Evolutionary conservation across 1,140 invertebrate genomes (phyloP).

Genomic region (Sogatella furcifera): DNA sequence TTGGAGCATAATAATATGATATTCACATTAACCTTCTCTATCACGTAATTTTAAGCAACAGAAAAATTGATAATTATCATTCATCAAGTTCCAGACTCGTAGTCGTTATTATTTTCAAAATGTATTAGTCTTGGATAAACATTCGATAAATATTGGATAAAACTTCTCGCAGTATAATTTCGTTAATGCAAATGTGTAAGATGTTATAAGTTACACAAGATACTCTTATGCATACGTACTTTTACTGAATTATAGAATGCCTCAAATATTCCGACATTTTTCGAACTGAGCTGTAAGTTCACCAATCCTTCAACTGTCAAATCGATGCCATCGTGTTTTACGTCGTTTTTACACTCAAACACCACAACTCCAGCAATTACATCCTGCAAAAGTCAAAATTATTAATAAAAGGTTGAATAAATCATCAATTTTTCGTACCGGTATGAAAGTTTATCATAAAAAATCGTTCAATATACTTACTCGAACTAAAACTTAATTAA

Average conservation of each 20-base stretch:
- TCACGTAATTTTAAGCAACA: too few relatives aligned
- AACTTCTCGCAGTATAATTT: too few relatives aligned
- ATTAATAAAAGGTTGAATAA: neutral
- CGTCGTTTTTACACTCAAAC: slow-evolving; percentile 63
- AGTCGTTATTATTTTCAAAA: too few relatives aligned
- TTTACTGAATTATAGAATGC: slow-evolving; percentile 81
- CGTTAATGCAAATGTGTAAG: too few relatives aligned
- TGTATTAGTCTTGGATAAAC: too few relatives aligned
- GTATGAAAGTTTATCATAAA: neutral
- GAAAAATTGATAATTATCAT: too few relatives aligned
- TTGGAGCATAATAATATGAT: too few relatives aligned
- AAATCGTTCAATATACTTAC: too few relatives aligned
- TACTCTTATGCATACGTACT: slow-evolving; percentile 34
- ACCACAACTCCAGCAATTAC: slow-evolving; percentile 67
- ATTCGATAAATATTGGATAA: too few relatives aligned
- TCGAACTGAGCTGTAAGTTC: slow-evolving; percentile 82
- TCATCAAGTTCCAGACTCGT: too few relatives aligned
- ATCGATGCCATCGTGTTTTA: slow-evolving; percentile 84
- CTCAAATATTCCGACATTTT: slow-evolving; percentile 90
- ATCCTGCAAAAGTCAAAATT: slow-evolving; percentile 46
- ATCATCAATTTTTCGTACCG: neutral
- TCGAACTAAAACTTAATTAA: neutral
- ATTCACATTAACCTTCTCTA: too few relatives aligned
- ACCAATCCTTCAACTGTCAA: slow-evolving; percentile 80
- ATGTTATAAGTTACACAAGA: too few relatives aligned